Evolutionary conservation across 1,140 invertebrate species (phyloP), one percentile per base, ranked within the genome.

Genomic region (Heliconius hewitsoni): DNA sequence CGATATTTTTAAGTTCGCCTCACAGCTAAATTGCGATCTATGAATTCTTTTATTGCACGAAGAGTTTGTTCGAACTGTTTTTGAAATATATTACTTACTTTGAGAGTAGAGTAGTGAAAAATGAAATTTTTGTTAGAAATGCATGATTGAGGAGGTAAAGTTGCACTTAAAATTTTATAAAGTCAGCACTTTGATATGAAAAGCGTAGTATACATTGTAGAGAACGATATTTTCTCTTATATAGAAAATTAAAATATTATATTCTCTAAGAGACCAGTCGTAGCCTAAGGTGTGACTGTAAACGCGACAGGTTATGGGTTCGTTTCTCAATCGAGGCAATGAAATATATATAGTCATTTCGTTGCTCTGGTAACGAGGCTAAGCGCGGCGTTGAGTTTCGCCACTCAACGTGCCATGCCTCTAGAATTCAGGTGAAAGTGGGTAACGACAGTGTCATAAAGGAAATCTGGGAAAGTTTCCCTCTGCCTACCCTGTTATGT

Each of bases 31-130:
- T 18, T 71, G 37, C 18, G 16, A 42, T 23, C 66, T 71, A 76
- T 71, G 66, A 76, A 71, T 71, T 76, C 75, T 55, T 50, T 76
- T 76, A 60, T 23, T 34, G 18, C 23, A 60, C 19, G 4, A 75
- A 46, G 30, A 77, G 70, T 77, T 71, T 86, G 83, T 85, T 79
- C 80, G 77, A 73, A 81, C 73, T 83, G 78, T 81, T 77, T 82
- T 84, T 71, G 39, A 71, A 77, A 77, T 77, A 77, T 77, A 71
- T 72, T 34, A 77, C 66, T 42, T 77, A 30, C n/a, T 66, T 72
- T 76, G 16, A 37, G n/a, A 72, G 74, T 42, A 34, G 70, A 71
- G n/a, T 16, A 66, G 60, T 16, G 60, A 5, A 60, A 27, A 60
- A 60, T 60, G n/a, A 11, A 23, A 9, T 60, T 60, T 60, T 60